Conservation (phyloP, 2,888 invertebrate species). For the Diaprepes abbreviatus region DNA sequence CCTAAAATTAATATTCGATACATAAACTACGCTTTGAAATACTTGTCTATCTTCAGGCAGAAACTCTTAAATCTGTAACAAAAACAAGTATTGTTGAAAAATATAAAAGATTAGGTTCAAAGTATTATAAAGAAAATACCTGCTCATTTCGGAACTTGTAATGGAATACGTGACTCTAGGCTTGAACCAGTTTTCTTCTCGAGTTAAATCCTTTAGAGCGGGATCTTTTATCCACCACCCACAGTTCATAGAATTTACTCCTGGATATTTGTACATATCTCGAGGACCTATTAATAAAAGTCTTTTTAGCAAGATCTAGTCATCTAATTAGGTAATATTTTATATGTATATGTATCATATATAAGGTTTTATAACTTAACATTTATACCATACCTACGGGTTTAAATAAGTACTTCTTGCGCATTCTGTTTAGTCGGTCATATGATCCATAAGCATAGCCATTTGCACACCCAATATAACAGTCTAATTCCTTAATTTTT, state of each 20-base stretch:
- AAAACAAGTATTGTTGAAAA: too few relatives aligned
- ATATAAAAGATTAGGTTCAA: too few relatives aligned
- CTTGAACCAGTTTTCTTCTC: conserved; percentile 66
- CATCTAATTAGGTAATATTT: too few relatives aligned
- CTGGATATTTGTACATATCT: conserved; percentile 70
- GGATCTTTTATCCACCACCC: conserved; percentile 71
- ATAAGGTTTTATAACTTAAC: not conserved
- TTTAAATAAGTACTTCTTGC: conserved; percentile 70
- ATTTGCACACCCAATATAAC: conserved; percentile 70
- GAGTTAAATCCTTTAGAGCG: conserved; percentile 43
- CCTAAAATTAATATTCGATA: not conserved
- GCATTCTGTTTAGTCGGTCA: conserved; percentile 69
- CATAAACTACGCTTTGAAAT: conserved; percentile 48
- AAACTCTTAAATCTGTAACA: conserved; percentile 50
- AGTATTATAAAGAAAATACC: too few relatives aligned
- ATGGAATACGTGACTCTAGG: conserved; percentile 54
- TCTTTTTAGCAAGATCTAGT: too few relatives aligned
- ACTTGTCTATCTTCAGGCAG: conserved; percentile 54
- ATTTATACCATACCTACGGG: conserved; percentile 62
- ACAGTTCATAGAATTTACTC: conserved; percentile 68
- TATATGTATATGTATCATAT: too few relatives aligned
- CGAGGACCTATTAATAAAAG: conserved; percentile 64
- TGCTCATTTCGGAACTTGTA: conserved; percentile 53
- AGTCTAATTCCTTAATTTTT: conserved; percentile 68
- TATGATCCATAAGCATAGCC: conserved; percentile 72